These are phyloP conservation scores for Erythrocebus patas DNA, from an alignment of 2,113 vertebrate genomes.

Conservation along the genomic window DNA sequence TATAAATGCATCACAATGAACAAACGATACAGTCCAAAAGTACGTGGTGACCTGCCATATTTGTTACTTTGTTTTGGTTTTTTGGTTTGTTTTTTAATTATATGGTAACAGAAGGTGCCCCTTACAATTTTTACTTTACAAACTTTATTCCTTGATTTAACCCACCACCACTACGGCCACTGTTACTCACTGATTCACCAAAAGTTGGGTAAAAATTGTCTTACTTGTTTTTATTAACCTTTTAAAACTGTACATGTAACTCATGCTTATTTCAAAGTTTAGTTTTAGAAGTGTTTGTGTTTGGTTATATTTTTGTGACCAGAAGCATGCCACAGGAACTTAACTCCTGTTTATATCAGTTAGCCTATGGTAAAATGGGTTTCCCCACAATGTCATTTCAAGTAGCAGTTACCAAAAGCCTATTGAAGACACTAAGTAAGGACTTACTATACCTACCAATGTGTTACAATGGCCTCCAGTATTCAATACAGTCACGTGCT, in stretches of 20 bases:
- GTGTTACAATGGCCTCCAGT: neutral
- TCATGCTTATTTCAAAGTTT: neutral
- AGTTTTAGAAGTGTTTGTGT: neutral
- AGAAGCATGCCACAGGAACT: neutral
- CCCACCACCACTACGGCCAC: neutral
- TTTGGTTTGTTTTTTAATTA: neutral
- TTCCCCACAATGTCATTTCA: neutral
- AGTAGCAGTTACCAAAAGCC: neutral
- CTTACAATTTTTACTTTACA: neutral
- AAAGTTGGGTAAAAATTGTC: neutral
- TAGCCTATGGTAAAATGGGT: neutral
- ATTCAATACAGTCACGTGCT: neutral
- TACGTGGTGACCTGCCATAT: neutral
- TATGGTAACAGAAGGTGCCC: neutral
- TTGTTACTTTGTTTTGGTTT: neutral
- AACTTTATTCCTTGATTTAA: neutral
- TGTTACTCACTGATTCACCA: neutral
- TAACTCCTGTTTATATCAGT: neutral
- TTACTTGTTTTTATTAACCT: neutral
- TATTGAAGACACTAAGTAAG: neutral
- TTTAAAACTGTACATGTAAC: neutral
- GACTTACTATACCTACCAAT: neutral
- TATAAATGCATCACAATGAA: neutral
- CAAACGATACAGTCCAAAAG: neutral
- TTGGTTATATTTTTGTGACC: neutral